phyloP scores from a whole-genome alignment of 2,113 vertebrate genomes.

The Myiozetetes cayanensis region DNA sequence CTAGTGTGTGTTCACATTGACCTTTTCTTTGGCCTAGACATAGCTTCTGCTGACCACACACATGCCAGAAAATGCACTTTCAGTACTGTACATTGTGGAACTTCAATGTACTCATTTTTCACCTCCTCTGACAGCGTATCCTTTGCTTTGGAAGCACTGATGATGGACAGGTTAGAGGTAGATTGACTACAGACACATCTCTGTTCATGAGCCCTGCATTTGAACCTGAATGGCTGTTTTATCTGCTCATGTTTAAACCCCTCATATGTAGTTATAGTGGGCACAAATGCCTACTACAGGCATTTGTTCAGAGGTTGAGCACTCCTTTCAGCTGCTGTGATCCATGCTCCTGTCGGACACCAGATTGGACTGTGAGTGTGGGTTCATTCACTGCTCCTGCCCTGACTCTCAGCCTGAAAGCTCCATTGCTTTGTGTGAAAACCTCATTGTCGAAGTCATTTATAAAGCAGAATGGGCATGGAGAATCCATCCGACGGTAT shows the following conservation, averaged over 20 bases:
- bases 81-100: background rate
- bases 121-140: background rate
- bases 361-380: background rate
- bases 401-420: constrained; percentile 21
- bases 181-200: background rate
- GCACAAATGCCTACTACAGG: background rate
- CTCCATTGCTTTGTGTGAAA: constrained; percentile 36
- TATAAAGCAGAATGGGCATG: constrained; percentile 50
- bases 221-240: background rate
- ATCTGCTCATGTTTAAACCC: background rate
- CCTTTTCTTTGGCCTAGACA: background rate
- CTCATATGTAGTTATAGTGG: background rate
- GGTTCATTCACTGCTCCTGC: constrained; percentile 14
- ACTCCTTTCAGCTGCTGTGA: constrained; percentile 7
- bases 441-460: constrained; percentile 41
- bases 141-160: background rate
- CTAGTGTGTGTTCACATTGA: background rate
- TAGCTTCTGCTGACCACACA: background rate
- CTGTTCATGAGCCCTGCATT: background rate
- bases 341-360: background rate
- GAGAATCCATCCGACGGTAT: constrained; percentile 48
- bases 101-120: background rate
- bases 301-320: background rate
- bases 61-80: background rate
- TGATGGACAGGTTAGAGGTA: background rate